Conservation (phyloP, 2,113 vertebrate genomes). For the Sinocyclocheilus rhinocerous region DNA sequence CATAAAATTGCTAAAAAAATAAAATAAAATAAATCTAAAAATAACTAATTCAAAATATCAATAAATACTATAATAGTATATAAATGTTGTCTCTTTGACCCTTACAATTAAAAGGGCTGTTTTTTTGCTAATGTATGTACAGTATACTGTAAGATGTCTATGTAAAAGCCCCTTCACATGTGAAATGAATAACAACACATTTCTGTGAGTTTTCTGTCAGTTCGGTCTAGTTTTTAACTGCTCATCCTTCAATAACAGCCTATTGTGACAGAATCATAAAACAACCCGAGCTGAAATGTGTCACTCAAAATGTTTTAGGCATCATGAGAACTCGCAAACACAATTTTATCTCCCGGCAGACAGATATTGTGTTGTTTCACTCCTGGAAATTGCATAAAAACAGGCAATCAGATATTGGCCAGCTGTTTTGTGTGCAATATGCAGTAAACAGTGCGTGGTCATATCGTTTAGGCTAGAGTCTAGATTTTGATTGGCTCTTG, state of each 20-base stretch:
- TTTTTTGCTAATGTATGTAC: too few species aligned
- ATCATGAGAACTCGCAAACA: background rate
- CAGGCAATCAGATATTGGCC: background rate
- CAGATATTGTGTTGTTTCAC: background rate
- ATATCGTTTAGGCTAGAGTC: background rate
- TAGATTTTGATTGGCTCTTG: background rate
- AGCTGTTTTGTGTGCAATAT: background rate
- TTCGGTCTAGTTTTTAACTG: background rate
- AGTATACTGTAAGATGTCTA: background rate
- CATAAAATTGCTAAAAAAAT: too few species aligned
- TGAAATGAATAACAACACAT: background rate
- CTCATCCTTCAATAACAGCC: background rate
- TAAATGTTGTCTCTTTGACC: too few species aligned
- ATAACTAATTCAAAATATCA: too few species aligned
- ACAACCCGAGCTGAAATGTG: background rate
- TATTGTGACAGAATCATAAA: background rate
- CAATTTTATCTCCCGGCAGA: background rate
- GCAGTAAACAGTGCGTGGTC: background rate
- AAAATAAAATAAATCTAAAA: too few species aligned
- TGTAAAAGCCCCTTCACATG: background rate
- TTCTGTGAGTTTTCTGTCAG: background rate
- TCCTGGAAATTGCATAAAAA: background rate
- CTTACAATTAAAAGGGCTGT: too few species aligned
- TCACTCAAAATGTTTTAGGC: background rate
- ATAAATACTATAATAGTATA: too few species aligned